A percentile compares a stretch with the other conserved stretches of the same genome.
Conservation (phyloP, 2,113 vertebrate genomes). For the Plecturocebus donacophilus region DNA sequence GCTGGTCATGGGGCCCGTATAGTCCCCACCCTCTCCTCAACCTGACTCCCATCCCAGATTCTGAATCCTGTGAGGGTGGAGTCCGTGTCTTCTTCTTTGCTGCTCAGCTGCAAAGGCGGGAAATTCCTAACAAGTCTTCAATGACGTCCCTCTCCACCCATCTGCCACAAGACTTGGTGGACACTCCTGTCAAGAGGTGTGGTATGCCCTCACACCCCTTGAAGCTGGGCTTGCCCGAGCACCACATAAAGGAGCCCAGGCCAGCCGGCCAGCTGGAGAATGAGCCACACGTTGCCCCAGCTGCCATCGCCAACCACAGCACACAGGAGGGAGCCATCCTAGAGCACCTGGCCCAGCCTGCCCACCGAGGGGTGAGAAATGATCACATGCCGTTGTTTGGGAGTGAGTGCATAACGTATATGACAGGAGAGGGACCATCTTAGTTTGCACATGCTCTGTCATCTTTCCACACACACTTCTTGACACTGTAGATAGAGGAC, state of each 20-base stretch:
- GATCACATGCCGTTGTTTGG: accelerated
- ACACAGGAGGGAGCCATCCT: too few species aligned
- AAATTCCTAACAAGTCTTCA: neutral
- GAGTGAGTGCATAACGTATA: neutral
- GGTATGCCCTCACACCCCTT: accelerated
- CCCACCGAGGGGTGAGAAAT: neutral
- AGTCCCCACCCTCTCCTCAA: too few species aligned
- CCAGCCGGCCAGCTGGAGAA: neutral
- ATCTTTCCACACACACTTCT: neutral
- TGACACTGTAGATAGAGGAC: neutral
- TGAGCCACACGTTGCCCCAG: accelerated
- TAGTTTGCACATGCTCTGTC: neutral
- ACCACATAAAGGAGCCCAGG: neutral
- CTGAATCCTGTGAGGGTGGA: neutral
- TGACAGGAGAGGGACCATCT: neutral
- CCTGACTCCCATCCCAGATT: too few species aligned
- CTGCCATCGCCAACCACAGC: accelerated
- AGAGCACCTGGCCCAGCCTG: neutral
- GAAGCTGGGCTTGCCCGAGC: too few species aligned
- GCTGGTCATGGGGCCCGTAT: neutral
- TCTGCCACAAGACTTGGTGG: neutral
- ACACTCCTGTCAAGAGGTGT: neutral
- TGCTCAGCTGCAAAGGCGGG: neutral
- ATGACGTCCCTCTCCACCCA: neutral
- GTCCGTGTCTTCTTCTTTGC: neutral